A percentile compares a stretch with the other conserved stretches of the same genome.
phyloP scores from a whole-genome alignment of 2,888 invertebrate species.

The Thumatha senex region DNA sequence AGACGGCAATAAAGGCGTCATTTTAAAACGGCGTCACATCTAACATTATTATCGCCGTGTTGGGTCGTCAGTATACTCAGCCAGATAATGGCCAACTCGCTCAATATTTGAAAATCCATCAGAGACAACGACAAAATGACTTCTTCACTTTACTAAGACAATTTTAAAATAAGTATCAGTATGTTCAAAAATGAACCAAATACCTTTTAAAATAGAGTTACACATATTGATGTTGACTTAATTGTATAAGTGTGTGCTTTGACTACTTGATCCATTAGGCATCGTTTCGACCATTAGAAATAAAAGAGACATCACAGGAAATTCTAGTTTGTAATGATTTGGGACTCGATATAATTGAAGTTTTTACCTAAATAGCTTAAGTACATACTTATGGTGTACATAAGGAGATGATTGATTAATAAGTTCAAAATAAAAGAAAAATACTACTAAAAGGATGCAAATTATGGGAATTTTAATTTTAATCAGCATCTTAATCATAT shows the following conservation, averaged over 20 bases:
- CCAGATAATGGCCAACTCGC: conserved; percentile 71
- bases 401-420: conserved; percentile 9
- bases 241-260: conserved; percentile 25
- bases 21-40: conserved; percentile 61
- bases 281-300: conserved; percentile 59
- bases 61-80: conserved; percentile 61
- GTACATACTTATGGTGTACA: conserved; percentile 26
- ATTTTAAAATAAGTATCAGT: conserved; percentile 31
- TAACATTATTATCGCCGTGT: conserved; percentile 61
- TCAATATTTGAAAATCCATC: conserved; percentile 82
- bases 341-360: conserved; percentile 43
- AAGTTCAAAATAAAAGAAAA: conserved; percentile 17
- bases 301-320: conserved; percentile 52
- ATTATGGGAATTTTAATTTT: conserved; percentile 29
- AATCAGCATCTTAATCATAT: conserved; percentile 21
- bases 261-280: conserved; percentile 67
- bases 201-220: conserved; percentile 26
- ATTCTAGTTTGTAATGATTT: conserved; percentile 53
- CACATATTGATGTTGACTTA: conserved; percentile 19
- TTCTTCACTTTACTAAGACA: conserved; percentile 71
- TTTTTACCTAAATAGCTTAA: conserved; percentile 35
- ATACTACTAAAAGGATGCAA: conserved; percentile 11
- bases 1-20: conserved; percentile 66
- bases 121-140: conserved; percentile 70
- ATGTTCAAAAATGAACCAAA: conserved; percentile 35